phyloP scores from a whole-genome alignment of 2,797 vertebrate genomes.

The Sphenodon punctatus region DNA sequence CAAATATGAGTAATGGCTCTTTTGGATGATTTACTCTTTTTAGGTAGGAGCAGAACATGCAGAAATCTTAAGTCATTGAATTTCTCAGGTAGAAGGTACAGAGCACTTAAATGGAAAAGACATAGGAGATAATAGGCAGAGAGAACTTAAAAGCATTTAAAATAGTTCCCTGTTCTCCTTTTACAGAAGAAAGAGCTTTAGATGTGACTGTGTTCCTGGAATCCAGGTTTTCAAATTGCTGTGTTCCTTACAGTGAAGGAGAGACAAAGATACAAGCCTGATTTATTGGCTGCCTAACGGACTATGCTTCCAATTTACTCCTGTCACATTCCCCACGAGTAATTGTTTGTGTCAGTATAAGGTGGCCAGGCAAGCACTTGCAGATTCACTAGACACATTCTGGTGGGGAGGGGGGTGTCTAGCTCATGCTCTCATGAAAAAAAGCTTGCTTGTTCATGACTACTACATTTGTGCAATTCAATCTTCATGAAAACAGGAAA shows the following conservation, averaged over 20 bases:
- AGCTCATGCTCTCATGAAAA: too few relatives aligned
- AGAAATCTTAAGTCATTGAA: neutral
- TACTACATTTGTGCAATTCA: neutral
- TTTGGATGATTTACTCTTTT: neutral
- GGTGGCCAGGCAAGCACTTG: neutral
- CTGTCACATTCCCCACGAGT: slow-evolving; percentile 11
- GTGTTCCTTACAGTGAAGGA: neutral
- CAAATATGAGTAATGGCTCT: neutral
- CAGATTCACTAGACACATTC: neutral
- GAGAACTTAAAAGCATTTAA: neutral
- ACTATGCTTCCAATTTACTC: slow-evolving; percentile 41
- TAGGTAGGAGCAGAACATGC: neutral
- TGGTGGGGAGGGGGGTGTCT: too few relatives aligned
- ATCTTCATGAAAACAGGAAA: neutral
- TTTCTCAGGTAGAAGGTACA: neutral
- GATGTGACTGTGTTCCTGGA: neutral
- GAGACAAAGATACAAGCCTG: neutral
- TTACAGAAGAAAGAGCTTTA: neutral
- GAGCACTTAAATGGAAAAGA: neutral
- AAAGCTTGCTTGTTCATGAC: neutral
- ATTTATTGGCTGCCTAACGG: slow-evolving; percentile 28
- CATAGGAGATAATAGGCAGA: neutral
- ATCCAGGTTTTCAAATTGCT: slow-evolving; percentile 22
- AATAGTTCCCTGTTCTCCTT: neutral
- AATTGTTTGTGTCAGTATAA: neutral